Percentiles rank a stretch among this genome's conserved stretches.
These are phyloP conservation scores for Cephus runcator DNA, from an alignment of 2,888 invertebrate genomes.

Conservation along the genomic window DNA sequence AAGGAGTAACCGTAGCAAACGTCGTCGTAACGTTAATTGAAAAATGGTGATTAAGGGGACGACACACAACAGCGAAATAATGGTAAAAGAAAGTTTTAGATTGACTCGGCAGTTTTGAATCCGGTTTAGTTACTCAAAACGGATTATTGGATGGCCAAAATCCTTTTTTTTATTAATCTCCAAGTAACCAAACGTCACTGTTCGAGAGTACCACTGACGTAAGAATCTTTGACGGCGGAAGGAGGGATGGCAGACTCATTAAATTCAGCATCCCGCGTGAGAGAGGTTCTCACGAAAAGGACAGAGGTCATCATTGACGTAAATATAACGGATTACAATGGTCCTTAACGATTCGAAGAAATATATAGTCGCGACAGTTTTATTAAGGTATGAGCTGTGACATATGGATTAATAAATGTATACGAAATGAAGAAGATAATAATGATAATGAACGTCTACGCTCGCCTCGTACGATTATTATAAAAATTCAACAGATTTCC, in stretches of 20 bases:
- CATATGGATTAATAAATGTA: no score
- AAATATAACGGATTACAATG: no score
- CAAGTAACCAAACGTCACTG: slow-evolving; percentile 43
- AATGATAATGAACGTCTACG: no score
- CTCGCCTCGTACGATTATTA: no score
- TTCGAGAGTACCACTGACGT: slow-evolving; percentile 5
- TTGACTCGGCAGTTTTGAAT: slow-evolving; percentile 43
- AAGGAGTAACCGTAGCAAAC: slow-evolving; percentile 11
- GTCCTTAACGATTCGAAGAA: no score
- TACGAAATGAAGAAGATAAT: no score
- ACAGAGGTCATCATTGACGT: no score
- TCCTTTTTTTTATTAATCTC: slow-evolving; percentile 17
- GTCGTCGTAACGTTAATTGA: not conserved
- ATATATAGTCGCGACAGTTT: no score
- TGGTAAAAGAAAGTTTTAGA: slow-evolving; percentile 46
- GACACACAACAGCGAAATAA: slow-evolving; percentile 17
- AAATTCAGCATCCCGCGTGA: no score
- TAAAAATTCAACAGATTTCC: slow-evolving; percentile 7
- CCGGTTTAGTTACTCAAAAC: slow-evolving; percentile 43
- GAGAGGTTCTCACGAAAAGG: no score
- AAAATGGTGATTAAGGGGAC: not conserved
- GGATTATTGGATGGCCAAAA: not conserved
- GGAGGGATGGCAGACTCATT: no score
- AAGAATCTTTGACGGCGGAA: slow-evolving; percentile 17
- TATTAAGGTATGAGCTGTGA: no score